Conservation (phyloP, 2,797 vertebrate species). For the Cossypha caffra region DNA sequence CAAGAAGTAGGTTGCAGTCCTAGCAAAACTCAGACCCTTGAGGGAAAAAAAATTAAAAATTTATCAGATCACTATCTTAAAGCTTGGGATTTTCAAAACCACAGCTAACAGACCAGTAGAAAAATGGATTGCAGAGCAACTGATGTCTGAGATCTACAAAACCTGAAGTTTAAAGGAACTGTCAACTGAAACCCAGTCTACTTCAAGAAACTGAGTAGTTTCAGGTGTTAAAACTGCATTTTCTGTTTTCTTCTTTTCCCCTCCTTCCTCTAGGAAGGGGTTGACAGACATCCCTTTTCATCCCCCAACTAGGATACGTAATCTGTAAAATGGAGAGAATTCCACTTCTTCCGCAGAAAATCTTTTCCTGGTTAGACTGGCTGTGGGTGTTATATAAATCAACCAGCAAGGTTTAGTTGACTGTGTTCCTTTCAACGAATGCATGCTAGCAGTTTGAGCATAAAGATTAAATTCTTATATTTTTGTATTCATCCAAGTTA, state of each 20-base stretch:
- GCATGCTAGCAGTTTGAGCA: background rate
- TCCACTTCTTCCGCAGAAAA: background rate
- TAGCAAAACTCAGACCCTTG: background rate
- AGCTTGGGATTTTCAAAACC: background rate
- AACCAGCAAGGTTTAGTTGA: background rate
- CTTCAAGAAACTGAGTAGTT: background rate
- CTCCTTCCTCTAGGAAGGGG: background rate
- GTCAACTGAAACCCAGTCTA: background rate
- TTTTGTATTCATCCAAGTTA: background rate
- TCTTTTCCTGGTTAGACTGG: background rate
- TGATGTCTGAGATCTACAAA: background rate
- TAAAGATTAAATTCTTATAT: slow-evolving; percentile 3
- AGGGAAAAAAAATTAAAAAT: background rate
- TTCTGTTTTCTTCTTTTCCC: background rate
- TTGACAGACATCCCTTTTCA: background rate
- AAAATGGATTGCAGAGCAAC: background rate
- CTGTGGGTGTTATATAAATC: background rate
- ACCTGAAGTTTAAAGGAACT: slow-evolving; percentile 31
- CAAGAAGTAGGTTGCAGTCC: background rate
- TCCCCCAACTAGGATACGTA: background rate
- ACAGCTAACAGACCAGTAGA: background rate
- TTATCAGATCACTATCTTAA: slow-evolving; percentile 1
- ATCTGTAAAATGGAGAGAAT: background rate
- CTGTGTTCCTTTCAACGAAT: background rate
- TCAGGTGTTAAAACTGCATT: background rate